Percentiles rank a stretch among this genome's conserved stretches.
phyloP scores from a whole-genome alignment of 1,140 invertebrate species.

The Tribolium castaneum region DNA sequence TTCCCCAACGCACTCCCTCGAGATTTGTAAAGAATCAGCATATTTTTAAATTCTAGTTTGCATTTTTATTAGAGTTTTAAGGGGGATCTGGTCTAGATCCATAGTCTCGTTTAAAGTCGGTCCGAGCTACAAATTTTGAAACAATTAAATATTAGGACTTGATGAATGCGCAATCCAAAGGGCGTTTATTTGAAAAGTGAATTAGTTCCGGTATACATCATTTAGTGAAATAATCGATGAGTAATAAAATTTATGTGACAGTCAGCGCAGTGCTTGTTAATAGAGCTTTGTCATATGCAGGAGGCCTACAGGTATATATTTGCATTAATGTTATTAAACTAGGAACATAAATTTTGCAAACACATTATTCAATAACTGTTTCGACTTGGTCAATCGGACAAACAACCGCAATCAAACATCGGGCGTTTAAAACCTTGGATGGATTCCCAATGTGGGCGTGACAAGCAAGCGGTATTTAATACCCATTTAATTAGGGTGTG shows the following conservation, averaged over 20 bases:
- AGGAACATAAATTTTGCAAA: neutral
- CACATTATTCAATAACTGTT: constrained; percentile 4
- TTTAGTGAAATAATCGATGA: constrained; percentile 24
- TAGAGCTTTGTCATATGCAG: constrained; percentile 27
- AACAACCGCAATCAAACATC: too few species aligned
- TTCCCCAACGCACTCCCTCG: neutral
- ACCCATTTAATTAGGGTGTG: too few species aligned
- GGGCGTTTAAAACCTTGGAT: too few species aligned
- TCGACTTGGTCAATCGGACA: neutral
- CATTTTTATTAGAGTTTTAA: constrained; percentile 44
- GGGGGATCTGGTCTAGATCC: neutral
- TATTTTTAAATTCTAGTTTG: constrained; percentile 43
- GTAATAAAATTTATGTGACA: constrained; percentile 19
- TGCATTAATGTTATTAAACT: constrained; percentile 23
- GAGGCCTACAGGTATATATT: constrained; percentile 12
- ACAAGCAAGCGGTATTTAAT: too few species aligned
- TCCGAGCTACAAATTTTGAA: neutral
- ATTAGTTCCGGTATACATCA: constrained; percentile 10
- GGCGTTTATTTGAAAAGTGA: constrained; percentile 11
- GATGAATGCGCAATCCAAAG: neutral
- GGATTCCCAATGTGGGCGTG: too few species aligned
- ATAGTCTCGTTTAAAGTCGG: too few species aligned
- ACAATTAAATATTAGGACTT: neutral
- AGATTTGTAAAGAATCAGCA: constrained; percentile 38
- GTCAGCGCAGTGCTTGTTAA: constrained; percentile 5